Percentiles rank a stretch among this genome's conserved stretches.
Evolutionary conservation across 2,888 invertebrate species (phyloP).

Genomic region (Drosophila testacea): DNA sequence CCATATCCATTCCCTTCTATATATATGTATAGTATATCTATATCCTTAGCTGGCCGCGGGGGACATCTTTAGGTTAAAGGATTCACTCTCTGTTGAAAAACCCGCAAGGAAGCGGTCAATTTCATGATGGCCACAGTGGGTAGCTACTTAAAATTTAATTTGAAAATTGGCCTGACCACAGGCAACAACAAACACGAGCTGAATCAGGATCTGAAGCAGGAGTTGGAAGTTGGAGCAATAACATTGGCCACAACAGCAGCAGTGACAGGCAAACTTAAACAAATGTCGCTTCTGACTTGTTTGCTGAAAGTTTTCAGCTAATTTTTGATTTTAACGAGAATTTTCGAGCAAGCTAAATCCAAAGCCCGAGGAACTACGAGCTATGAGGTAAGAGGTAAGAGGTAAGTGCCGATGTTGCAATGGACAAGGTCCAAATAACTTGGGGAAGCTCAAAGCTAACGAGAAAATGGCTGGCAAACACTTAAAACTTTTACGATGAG

Average conservation of each 20-base stretch:
- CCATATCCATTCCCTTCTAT: conserved; percentile 33
- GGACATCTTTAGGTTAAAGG: conserved; percentile 42
- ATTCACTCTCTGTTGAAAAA: conserved; percentile 23
- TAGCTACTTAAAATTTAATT: conserved; percentile 72
- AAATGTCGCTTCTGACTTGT: conserved; percentile 70
- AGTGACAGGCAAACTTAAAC: conserved; percentile 59
- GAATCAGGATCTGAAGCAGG: neutral
- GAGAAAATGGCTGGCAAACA: conserved; percentile 79
- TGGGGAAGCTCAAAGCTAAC: conserved; percentile 67
- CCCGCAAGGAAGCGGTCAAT: conserved; percentile 45
- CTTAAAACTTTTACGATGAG: conserved; percentile 76
- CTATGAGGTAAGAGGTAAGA: neutral
- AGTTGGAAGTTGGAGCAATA: conserved; percentile 13
- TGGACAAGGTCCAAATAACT: conserved; percentile 74
- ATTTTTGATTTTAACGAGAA: conserved; percentile 76
- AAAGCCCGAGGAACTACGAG: conserved; percentile 4
- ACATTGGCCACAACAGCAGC: conserved; percentile 24
- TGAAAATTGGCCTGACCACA: conserved; percentile 56
- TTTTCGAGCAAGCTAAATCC: conserved; percentile 50
- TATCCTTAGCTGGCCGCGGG: conserved; percentile 15
- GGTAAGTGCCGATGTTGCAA: conserved; percentile 39
- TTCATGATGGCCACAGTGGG: conserved; percentile 54
- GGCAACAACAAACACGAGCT: conserved; percentile 25
- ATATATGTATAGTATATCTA: neutral
- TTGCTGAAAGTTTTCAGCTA: conserved; percentile 68